Conservation (phyloP, 2,797 vertebrate species). For the Falco columbarius region DNA sequence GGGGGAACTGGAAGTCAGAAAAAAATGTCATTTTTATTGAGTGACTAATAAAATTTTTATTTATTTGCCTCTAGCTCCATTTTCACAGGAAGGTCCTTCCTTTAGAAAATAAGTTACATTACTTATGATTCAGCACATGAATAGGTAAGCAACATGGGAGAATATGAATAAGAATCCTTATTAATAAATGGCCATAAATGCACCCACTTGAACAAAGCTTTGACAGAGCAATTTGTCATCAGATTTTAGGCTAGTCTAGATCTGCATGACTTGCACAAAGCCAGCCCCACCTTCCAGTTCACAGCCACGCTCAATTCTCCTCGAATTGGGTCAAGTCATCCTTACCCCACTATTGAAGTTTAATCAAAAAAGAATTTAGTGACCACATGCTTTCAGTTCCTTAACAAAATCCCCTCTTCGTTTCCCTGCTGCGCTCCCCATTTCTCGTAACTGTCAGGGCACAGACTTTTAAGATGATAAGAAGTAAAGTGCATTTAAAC, state of each 20-base stretch:
- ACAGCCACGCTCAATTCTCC: neutral
- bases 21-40: neutral
- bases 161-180: slow-evolving; percentile 3
- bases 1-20: neutral
- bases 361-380: neutral
- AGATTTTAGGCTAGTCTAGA: slow-evolving; percentile 9
- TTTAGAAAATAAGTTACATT: neutral
- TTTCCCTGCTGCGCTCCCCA: neutral
- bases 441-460: neutral
- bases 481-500: neutral
- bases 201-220: neutral
- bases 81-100: neutral
- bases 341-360: neutral
- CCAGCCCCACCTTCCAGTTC: slow-evolving; percentile 14
- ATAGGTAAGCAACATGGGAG: neutral
- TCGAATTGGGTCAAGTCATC: neutral
- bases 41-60: neutral
- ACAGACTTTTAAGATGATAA: neutral
- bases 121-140: slow-evolving; percentile 20
- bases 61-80: slow-evolving; percentile 15
- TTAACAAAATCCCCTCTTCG: neutral
- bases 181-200: slow-evolving; percentile 11
- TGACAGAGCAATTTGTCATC: slow-evolving; percentile 33
- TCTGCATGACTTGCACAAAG: slow-evolving; percentile 1
- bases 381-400: neutral